A percentile compares a stretch with the other conserved stretches of the same genome.
Evolutionary conservation across 2,797 vertebrate species (phyloP).

Genomic region (Anas acuta): DNA sequence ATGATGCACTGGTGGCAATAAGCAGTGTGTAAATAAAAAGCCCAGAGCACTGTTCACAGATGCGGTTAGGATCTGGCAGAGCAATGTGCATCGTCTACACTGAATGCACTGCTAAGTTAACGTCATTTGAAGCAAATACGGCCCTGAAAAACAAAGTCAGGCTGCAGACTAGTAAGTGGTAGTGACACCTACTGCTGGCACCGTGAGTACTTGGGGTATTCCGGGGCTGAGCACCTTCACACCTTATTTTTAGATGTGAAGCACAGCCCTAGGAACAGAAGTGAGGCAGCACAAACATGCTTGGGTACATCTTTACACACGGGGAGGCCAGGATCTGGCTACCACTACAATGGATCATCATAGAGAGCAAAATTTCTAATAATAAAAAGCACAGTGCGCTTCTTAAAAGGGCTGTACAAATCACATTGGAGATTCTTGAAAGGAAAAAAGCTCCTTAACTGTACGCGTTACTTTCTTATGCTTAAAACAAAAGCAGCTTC

Average conservation of each 20-base stretch:
- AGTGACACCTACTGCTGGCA: neutral
- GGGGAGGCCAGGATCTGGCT: fast-evolving
- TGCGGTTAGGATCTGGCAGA: neutral
- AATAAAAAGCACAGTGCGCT: fast-evolving
- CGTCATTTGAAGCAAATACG: neutral
- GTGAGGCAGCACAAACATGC: neutral
- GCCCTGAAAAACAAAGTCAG: neutral
- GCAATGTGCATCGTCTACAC: neutral
- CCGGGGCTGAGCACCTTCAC: neutral
- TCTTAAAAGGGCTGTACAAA: neutral
- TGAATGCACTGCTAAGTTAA: neutral
- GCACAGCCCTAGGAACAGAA: neutral
- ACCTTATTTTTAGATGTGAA: neutral
- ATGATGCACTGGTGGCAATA: neutral
- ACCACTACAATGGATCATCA: fast-evolving
- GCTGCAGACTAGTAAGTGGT: neutral
- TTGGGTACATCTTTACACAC: fast-evolving
- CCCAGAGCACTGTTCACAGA: neutral
- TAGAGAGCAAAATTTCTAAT: neutral
- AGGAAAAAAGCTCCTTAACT: no score
- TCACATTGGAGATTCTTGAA: no score
- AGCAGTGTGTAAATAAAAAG: neutral
- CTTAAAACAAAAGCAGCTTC: neutral
- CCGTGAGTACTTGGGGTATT: no score
- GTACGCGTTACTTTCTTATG: no score